Evolutionary conservation across 2,888 invertebrate genomes (phyloP), one percentile per base, ranked within the genome.

Genomic region (Orthosia cruda): DNA sequence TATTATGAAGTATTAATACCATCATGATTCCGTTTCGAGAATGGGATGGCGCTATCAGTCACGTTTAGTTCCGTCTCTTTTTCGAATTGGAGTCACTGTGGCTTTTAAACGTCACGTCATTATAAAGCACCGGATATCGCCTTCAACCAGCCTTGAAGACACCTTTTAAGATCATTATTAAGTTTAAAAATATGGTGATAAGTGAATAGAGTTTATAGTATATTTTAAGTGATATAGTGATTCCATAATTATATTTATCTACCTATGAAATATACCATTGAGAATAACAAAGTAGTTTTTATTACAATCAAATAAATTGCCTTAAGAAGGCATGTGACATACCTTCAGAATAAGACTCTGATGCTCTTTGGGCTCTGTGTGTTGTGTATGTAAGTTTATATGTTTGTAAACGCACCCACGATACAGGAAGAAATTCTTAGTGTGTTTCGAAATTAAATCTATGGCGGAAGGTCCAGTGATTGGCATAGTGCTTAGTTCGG

Each of bases 211-310:
- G 13, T 49, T 45, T 18, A 15, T 18, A 61, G 18, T 65, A 50
- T 47, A 26, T 69, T 61, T 50, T 55, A 79, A 49, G 79, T 71
- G 61, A 78, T 75, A 78, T 70, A 49, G 16, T 32, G 52, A 79
- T 77, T 77, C 72, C 79, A 77, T 62, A 77, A 50, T 50, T 76
- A 76, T 77, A 61, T 73, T 74, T 65, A 65, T 73, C 23, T 74
- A 61, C 50, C 13, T 52, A 26, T 65, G 16, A 77, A 80, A 78
- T 74, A 66, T 79, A 76, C 32, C 26, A 71, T 61, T 71, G 79
- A 57, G 20, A 76, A 71, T 50, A 61, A 61, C 2, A 1, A 45
- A 26, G 40, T 70, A 18, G 49, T 75, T 75, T 75, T 61, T 78
- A 11, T 69, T 78, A 40, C 20, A 26, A 50, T 45, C 15, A 45